Conservation (phyloP, 2,888 invertebrate genomes). For the Helicoverpa assulta region DNA sequence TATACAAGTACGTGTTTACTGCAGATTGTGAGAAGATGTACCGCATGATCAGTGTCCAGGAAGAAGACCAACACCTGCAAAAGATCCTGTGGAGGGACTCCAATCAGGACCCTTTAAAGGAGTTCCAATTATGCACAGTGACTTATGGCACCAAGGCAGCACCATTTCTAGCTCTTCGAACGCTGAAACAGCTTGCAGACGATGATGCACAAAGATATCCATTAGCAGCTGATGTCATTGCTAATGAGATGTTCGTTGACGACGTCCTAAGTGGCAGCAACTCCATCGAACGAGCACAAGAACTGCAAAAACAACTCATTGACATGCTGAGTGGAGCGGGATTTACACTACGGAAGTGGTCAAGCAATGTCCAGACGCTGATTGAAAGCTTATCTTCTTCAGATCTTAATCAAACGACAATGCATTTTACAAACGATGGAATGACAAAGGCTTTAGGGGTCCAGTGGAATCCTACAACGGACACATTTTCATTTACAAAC, state of each 20-base stretch:
- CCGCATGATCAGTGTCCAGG: background rate
- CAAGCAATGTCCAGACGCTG: background rate
- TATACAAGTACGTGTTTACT: background rate
- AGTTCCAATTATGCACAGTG: background rate
- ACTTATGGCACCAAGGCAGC: slow-evolving; percentile 1
- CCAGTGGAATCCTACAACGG: background rate
- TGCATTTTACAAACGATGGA: slow-evolving; percentile 3
- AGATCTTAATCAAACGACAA: slow-evolving; percentile 1
- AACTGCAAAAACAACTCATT: background rate
- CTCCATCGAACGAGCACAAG: background rate
- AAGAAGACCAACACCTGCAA: background rate
- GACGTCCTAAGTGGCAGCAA: background rate
- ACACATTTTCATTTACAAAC: background rate
- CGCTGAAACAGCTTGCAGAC: background rate
- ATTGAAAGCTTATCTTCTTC: slow-evolving; percentile 1
- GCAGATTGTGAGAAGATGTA: too few species aligned
- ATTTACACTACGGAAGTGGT: background rate
- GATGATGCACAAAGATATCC: background rate
- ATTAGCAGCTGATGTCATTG: background rate
- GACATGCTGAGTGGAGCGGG: background rate
- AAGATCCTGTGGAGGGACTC: background rate
- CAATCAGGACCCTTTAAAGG: background rate
- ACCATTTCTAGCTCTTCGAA: background rate
- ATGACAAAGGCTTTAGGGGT: background rate
- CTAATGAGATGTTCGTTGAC: background rate